Evolutionary conservation across 2,797 vertebrate genomes (phyloP).

Genomic region (Sus cebifrons): DNA sequence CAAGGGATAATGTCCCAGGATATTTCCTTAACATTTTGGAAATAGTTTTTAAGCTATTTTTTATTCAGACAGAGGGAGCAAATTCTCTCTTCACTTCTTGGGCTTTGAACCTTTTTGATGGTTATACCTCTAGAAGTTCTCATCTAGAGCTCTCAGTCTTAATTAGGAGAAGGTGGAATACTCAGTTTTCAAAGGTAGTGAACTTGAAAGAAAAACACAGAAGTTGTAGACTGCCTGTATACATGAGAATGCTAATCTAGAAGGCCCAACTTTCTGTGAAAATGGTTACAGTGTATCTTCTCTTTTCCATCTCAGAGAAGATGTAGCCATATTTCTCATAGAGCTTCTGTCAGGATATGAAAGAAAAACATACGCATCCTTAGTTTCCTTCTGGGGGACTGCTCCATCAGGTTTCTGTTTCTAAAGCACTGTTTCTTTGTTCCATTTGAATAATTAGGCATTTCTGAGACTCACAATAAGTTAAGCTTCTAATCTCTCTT

Average conservation of each 20-base stretch:
- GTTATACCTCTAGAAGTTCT: not conserved
- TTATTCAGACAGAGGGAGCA: not conserved
- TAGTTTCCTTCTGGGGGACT: not conserved
- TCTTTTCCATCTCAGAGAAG: not conserved
- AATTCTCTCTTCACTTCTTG: not conserved
- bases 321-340: not conserved
- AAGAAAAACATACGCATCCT: not conserved
- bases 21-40: not conserved
- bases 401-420: not conserved
- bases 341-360: not conserved
- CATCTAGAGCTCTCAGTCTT: not conserved
- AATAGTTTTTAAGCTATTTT: not conserved
- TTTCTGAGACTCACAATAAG: not conserved
- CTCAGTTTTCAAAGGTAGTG: slow-evolving; percentile 17
- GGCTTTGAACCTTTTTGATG: not conserved
- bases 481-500: not conserved
- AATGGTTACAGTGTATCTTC: not conserved
- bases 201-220: slow-evolving; percentile 18
- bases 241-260: not conserved
- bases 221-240: not conserved
- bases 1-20: not conserved
- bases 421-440: not conserved
- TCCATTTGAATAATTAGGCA: slow-evolving; percentile 13
- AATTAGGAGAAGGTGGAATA: not conserved
- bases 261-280: not conserved